Evolutionary conservation across 2,888 invertebrate species (phyloP), one percentile per base, ranked within the genome.

Genomic region (Mamestra brassicae): DNA sequence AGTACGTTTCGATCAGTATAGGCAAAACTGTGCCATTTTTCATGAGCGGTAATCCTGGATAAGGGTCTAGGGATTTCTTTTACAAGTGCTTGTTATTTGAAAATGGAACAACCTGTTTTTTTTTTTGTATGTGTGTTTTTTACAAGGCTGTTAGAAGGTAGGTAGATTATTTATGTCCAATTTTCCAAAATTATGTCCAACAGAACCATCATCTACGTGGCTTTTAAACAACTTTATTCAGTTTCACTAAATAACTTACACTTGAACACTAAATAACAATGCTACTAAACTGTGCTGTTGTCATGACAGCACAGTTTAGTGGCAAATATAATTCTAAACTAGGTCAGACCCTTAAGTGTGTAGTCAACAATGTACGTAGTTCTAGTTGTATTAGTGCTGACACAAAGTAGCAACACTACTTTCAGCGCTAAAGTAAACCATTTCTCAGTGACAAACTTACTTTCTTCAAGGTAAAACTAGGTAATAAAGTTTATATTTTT

Each of bases 401-500:
- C 71, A 80, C 80, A 76, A 80, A 80, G 80, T 79, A 79, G 47
- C 45, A 45, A 62, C 45, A 63, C 68, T 74, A 71, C 72, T 82
- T 76, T 50, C 45, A 70, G 47, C 64, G 57, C 58, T 78, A 50
- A 74, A 70, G 66, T 54, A 83, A 68, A 66, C 73, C 73, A 77
- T 80, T 80, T 77, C 80, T 80, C 66, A 74, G 76, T 71, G 83
- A 80, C 76, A 80, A 76, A 71, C 76, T 76, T 63, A 45, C 71
- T 74, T 74, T 70, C 55, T 83, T 54, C 58, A 62, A 54, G 34
- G n/a, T 58, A 73, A 52, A 78, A 75, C 47, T 68, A 70, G 42
- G 61, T 75, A 77, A 77, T 83, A 80, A 83, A 83, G 61, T 80
- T 83, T 74, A 80, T 66, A 70, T 61, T 83, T 76, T 83, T 61